phyloP scores from a whole-genome alignment of 64 coral and sea anemone species.

The Exaiptasia diaphana region DNA sequence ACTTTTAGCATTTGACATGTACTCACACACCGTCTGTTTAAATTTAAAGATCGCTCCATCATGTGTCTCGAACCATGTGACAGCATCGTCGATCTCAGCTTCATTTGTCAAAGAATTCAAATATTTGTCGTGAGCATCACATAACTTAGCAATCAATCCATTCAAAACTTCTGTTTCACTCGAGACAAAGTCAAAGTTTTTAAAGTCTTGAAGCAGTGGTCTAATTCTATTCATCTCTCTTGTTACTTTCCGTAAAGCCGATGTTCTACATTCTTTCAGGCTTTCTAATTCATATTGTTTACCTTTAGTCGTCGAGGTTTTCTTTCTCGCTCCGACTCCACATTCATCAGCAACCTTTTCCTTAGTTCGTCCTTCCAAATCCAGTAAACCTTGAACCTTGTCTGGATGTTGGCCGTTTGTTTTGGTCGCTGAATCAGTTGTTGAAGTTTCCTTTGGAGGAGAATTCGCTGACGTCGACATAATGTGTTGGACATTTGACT shows the following conservation, averaged over 20 bases:
- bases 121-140: slow-evolving; percentile 27
- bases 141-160: slow-evolving; percentile 2
- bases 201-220: slow-evolving; percentile 8
- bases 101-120: background rate
- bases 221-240: slow-evolving; percentile 26
- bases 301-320: slow-evolving; percentile 1
- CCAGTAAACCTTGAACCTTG: slow-evolving; percentile 18
- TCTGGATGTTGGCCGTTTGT: background rate
- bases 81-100: background rate
- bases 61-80: slow-evolving; percentile 27
- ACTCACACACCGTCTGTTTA: slow-evolving; percentile 31
- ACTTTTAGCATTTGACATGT: slow-evolving; percentile 23
- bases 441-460: slow-evolving; percentile 1
- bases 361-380: background rate
- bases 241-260: slow-evolving; percentile 15
- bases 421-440: background rate
- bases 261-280: slow-evolving; percentile 22
- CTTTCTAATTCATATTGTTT: slow-evolving; percentile 44
- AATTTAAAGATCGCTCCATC: slow-evolving; percentile 31
- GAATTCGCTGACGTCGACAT: background rate
- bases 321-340: background rate
- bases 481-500: background rate
- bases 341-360: background rate
- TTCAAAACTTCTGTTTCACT: slow-evolving; percentile 3
- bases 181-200: slow-evolving; percentile 56